Percentiles rank a stretch among this genome's conserved stretches.
phyloP scores from a whole-genome alignment of 2,888 invertebrate species.

The Xanthorhoe designata region DNA sequence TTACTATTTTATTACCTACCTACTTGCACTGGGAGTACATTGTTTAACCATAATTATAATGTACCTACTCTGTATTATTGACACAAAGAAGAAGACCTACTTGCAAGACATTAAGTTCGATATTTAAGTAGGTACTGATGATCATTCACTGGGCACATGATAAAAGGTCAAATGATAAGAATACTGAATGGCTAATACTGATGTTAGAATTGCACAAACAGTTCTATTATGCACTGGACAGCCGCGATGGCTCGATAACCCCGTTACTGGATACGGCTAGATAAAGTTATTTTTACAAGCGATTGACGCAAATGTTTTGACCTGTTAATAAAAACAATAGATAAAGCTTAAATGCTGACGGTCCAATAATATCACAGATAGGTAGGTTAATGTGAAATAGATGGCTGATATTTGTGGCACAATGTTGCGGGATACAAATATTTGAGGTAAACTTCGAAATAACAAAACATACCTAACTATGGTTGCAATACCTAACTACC shows the following conservation, averaged over 20 bases:
- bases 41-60: too few relatives aligned
- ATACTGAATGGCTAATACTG: constrained; percentile 15
- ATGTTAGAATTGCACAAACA: constrained; percentile 53
- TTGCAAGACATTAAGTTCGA: too few relatives aligned
- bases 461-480: too few relatives aligned
- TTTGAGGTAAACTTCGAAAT: too few relatives aligned
- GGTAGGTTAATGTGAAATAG: neutral
- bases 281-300: constrained; percentile 52
- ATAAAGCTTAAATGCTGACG: constrained; percentile 11
- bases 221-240: constrained; percentile 41
- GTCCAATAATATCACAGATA: constrained; percentile 5
- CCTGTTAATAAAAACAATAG: constrained; percentile 34
- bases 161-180: constrained; percentile 29
- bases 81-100: too few relatives aligned
- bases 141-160: constrained; percentile 46
- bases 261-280: constrained; percentile 49
- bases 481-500: too few relatives aligned
- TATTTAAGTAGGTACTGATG: too few relatives aligned
- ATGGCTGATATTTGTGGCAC: neutral
- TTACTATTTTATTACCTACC: too few relatives aligned
- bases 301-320: constrained; percentile 62
- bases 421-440: neutral
- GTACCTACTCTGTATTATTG: neutral
- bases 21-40: too few relatives aligned
- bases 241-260: constrained; percentile 53